phyloP scores from a whole-genome alignment of 2,888 invertebrate species.

The Leucoma salicis region DNA sequence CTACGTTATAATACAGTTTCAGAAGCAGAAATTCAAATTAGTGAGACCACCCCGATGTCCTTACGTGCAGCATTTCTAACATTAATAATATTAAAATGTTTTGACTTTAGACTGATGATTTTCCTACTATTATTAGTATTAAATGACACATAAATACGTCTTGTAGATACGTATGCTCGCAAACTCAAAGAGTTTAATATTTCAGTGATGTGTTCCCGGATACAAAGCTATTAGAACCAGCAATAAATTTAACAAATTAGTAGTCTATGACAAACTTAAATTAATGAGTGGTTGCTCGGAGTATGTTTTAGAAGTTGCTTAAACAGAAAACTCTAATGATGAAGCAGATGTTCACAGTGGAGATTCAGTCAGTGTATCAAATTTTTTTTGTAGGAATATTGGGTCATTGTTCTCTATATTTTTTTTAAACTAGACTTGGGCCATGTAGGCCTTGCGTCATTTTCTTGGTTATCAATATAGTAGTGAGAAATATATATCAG shows the following conservation, averaged over 20 bases:
- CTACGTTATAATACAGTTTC: conserved; percentile 16
- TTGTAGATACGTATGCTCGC: conserved; percentile 42
- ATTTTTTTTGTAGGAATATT: conserved; percentile 28
- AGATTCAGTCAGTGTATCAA: conserved; percentile 30
- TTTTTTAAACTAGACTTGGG: too few relatives aligned
- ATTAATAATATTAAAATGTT: conserved; percentile 57
- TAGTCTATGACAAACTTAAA: conserved; percentile 76
- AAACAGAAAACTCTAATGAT: conserved; percentile 67
- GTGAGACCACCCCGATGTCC: conserved; percentile 52
- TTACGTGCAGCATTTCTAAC: conserved; percentile 17
- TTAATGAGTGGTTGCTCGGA: conserved; percentile 62
- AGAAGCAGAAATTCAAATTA: conserved; percentile 31
- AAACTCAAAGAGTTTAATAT: conserved; percentile 57
- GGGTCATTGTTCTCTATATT: conserved; percentile 39
- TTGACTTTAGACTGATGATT: conserved; percentile 64
- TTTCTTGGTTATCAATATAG: too few relatives aligned
- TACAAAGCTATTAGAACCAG: conserved; percentile 66
- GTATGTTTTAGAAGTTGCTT: conserved; percentile 56
- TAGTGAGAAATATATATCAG: too few relatives aligned
- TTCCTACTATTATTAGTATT: conserved; percentile 59
- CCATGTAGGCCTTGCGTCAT: too few relatives aligned
- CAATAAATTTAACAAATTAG: conserved; percentile 79
- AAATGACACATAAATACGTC: conserved; percentile 74
- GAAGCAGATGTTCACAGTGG: conserved; percentile 64
- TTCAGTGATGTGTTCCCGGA: conserved; percentile 70